Evolutionary conservation across 1,140 invertebrate genomes (phyloP), one percentile per base, ranked within the genome.

Genomic region (Leucophenga varia): DNA sequence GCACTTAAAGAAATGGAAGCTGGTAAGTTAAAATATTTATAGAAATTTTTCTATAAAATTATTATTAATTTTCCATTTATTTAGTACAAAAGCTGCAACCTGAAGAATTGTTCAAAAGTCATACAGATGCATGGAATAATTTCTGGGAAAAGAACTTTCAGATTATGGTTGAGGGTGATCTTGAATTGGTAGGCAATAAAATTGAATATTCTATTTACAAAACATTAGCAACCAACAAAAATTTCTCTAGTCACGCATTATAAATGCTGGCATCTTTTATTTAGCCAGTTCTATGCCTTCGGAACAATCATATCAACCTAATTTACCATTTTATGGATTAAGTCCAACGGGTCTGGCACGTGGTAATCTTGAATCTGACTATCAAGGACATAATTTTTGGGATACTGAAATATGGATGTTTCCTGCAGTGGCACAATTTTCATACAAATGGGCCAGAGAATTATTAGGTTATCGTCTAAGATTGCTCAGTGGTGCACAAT

Each of bases 211-310:
- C 19, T 22, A 19, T 36, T 36, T 36, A 18, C 3, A 47, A 25
- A 25, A 4, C 7, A 12, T 30, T 19, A 25, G 7, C 32, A 46
- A 1, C 38, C 18, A 36, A 39, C n/a, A 7, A 38, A 9, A n/a
- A n/a, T n/a, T n/a, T 25, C 39, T 22, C 19, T 30, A 54, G 3
- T 59, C 57, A 3, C 54, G 53, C 53, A 80, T 79, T 56, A 74
- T 80, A 0, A 78, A 80, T 47, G 80, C 77, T 0, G 79, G 81
- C 14, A 80, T 80, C 67, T 82, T 81, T 52, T 81, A 81, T 46
- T 71, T 80, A 43, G 59, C 77, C 16, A 82, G 79, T 37, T 80
- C 80, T 0, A 53, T 82, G 36, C 80, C 81, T 0, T 75, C 80
- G 1, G 57, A 72, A 3, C 42, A 70, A 6, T 75, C 75, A 1